Evolutionary conservation across 2,113 vertebrate species (phyloP).

Genomic region (Centropristis striata): DNA sequence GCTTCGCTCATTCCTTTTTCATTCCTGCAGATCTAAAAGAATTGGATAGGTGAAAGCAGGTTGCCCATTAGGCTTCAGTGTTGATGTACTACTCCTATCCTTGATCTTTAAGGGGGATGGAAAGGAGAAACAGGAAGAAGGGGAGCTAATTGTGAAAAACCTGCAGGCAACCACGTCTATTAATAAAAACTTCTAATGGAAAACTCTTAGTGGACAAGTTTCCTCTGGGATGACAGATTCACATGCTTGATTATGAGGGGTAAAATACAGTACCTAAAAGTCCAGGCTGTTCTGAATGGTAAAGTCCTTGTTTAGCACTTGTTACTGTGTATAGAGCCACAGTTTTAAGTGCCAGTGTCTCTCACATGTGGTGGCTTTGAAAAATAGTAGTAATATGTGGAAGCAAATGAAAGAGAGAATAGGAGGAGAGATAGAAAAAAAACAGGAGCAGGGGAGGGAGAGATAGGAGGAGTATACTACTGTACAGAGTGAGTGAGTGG

Average conservation of each 20-base stretch:
- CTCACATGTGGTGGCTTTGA: constrained; percentile 52
- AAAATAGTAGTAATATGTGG: constrained; percentile 64
- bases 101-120: constrained; percentile 49
- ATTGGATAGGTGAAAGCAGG: constrained; percentile 61
- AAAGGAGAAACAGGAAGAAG: constrained; percentile 28
- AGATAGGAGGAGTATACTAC: constrained; percentile 73
- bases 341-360: constrained; percentile 33
- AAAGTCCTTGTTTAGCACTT: constrained; percentile 41
- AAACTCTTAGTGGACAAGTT: constrained; percentile 37
- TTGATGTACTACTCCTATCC: constrained; percentile 42
- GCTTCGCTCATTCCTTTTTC: constrained; percentile 48
- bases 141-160: constrained; percentile 46
- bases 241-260: constrained; percentile 28
- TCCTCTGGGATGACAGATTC: constrained; percentile 39
- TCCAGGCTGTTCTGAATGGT: constrained; percentile 31
- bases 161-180: constrained; percentile 54
- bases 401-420: constrained; percentile 55
- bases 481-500: constrained; percentile 70
- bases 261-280: constrained; percentile 33
- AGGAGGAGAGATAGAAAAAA: constrained; percentile 36
- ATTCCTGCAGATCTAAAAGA: constrained; percentile 70
- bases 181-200: constrained; percentile 50
- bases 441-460: constrained; percentile 49
- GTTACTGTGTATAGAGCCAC: constrained; percentile 38
- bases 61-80: constrained; percentile 61